phyloP scores from a whole-genome alignment of 1,140 invertebrate species.

The Scylla paramamosain region DNA sequence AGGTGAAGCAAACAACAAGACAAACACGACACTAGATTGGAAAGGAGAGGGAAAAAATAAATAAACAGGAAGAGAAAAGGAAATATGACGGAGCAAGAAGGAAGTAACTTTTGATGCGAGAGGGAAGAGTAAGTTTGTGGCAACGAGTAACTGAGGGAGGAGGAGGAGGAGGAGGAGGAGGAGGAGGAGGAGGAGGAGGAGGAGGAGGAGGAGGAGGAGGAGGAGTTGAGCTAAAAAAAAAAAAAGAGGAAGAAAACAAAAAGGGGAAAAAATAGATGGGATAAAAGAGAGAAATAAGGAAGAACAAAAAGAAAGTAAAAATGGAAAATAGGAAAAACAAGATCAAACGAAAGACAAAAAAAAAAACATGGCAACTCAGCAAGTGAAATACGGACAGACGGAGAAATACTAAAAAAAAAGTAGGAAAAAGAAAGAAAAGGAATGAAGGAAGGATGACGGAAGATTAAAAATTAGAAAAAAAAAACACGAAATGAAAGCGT shows the following conservation, averaged over 20 bases:
- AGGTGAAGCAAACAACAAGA: neutral
- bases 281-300: neutral
- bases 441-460: no score
- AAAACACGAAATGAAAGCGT: no score
- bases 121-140: neutral
- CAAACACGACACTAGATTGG: neutral
- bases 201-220: neutral
- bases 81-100: neutral
- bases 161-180: neutral
- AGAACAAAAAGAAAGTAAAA: neutral
- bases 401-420: no score
- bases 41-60: neutral
- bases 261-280: neutral
- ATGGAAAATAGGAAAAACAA: no score
- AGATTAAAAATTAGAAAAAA: no score
- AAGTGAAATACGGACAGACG: no score
- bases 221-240: neutral
- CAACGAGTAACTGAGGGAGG: neutral
- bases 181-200: neutral
- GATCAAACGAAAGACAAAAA: no score
- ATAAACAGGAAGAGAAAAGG: neutral
- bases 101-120: constrained; percentile 3
- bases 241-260: neutral
- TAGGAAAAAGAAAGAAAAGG: no score
- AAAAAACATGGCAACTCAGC: no score